These are phyloP conservation scores for Ursus arctos DNA, from an alignment of 2,113 vertebrate genomes.

Conservation along the genomic window DNA sequence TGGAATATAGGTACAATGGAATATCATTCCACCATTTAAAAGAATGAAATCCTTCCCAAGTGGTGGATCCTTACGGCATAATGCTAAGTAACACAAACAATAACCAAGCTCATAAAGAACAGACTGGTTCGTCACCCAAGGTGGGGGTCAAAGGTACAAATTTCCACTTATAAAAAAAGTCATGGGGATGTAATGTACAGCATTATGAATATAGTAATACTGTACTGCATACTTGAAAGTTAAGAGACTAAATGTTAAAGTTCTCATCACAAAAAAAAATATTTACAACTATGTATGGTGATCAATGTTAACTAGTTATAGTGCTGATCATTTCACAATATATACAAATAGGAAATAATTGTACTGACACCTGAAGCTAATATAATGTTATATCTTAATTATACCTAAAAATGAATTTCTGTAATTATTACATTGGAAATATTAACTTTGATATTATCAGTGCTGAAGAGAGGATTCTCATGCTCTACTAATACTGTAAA, in stretches of 20 bases:
- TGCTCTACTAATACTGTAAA: background rate
- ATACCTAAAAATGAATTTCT: background rate
- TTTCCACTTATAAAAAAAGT: background rate
- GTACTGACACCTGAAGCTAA: background rate
- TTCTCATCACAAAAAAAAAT: background rate
- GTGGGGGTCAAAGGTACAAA: background rate
- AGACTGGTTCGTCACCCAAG: background rate
- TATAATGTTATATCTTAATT: background rate
- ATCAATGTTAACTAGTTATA: background rate
- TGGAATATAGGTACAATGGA: background rate
- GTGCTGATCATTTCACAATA: background rate
- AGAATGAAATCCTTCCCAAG: background rate
- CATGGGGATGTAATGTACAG: background rate
- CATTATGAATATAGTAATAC: background rate
- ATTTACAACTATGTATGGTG: background rate
- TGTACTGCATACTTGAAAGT: background rate
- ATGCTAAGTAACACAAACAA: background rate
- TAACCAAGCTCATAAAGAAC: background rate
- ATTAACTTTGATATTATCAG: background rate
- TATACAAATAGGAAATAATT: background rate
- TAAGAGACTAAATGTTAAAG: background rate
- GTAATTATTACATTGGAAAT: background rate
- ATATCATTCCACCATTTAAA: background rate
- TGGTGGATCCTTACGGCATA: background rate
- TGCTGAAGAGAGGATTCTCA: background rate